Conservation (phyloP, 2,113 vertebrate species). For the Otocyon megalotis region DNA sequence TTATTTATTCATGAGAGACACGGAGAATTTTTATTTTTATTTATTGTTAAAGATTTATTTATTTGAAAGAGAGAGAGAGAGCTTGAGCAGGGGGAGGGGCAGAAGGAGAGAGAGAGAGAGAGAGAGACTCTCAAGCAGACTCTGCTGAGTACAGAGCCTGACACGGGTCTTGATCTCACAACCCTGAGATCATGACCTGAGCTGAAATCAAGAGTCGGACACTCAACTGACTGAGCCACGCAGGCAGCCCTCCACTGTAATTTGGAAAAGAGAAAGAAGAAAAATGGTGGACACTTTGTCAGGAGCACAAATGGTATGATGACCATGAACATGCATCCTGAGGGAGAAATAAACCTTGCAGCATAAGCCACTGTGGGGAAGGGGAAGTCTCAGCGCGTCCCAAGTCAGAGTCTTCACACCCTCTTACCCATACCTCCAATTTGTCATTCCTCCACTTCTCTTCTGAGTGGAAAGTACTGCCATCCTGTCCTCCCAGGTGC, state of each 20-base stretch:
- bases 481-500: background rate
- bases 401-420: background rate
- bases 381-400: background rate
- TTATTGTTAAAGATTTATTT: background rate
- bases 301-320: background rate
- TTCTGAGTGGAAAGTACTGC: background rate
- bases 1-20: background rate
- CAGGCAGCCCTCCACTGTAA: background rate
- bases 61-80: background rate
- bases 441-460: background rate
- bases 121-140: background rate
- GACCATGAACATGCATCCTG: rapidly evolving
- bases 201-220: background rate
- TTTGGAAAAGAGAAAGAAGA: background rate
- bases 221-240: background rate
- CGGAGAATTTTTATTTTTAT: background rate
- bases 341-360: background rate
- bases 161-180: background rate
- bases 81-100: background rate
- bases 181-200: background rate
- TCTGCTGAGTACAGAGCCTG: background rate
- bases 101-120: background rate
- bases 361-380: background rate
- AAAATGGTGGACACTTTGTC: background rate
- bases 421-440: background rate